These are phyloP conservation scores for Passer domesticus DNA, from an alignment of 2,113 vertebrate species.

Conservation along the genomic window DNA sequence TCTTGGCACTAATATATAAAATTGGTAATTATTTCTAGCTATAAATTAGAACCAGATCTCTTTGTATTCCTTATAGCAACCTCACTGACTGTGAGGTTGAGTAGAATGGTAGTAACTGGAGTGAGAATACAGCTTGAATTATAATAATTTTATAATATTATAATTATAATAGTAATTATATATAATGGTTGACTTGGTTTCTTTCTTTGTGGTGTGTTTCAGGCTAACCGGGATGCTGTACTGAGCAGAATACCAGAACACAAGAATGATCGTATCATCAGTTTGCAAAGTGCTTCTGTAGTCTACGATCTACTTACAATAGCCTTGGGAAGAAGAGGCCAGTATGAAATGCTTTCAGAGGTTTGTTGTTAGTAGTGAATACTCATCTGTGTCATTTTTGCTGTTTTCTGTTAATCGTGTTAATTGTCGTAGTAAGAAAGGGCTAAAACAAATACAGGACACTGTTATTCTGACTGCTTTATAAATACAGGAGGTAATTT, in stretches of 20 bases:
- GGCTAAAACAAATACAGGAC: not conserved
- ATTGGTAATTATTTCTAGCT: not conserved
- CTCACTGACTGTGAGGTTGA: not conserved
- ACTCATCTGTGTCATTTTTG: not conserved
- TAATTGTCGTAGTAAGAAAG: not conserved
- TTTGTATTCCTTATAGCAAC: not conserved
- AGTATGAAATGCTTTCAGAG: constrained; percentile 99
- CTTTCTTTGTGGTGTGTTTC: not conserved
- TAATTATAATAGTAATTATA: not conserved
- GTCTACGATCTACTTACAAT: constrained; percentile 97
- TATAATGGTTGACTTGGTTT: not conserved
- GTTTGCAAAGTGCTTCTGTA: constrained; percentile 95
- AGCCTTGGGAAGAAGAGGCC: constrained; percentile 93
- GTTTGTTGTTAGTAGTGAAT: constrained; percentile 60
- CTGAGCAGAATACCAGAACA: constrained; percentile 97
- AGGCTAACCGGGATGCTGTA: constrained; percentile 97
- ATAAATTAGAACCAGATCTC: not conserved
- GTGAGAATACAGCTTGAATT: not conserved
- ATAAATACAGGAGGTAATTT: not conserved
- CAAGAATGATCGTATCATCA: constrained; percentile 94
- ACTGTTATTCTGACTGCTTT: not conserved
- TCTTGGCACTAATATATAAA: not conserved
- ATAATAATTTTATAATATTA: too few species aligned
- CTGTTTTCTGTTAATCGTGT: not conserved
- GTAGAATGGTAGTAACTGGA: not conserved